Evolutionary conservation across 2,113 vertebrate genomes (phyloP).

Genomic region (Nothocercus nigrocapillus): DNA sequence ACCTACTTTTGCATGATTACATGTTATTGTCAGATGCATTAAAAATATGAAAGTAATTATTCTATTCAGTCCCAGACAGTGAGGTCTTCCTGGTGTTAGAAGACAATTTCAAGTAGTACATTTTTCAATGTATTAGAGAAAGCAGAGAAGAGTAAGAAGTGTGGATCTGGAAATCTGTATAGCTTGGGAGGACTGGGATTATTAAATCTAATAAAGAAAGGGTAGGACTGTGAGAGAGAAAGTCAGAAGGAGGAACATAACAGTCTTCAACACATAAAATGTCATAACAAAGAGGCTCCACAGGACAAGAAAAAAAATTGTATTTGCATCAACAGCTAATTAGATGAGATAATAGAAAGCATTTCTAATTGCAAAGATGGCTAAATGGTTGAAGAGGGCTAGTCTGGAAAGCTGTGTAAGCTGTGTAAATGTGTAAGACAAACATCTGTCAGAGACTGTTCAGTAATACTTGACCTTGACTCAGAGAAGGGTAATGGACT

Average conservation of each 20-base stretch:
- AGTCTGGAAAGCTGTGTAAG: background rate
- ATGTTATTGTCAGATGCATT: background rate
- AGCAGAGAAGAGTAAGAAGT: background rate
- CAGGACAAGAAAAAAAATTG: background rate
- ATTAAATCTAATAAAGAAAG: background rate
- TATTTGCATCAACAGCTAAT: background rate
- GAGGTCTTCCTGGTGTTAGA: background rate
- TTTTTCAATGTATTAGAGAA: background rate
- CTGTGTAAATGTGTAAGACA: background rate
- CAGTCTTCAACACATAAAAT: background rate
- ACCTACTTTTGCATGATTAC: background rate
- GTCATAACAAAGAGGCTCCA: background rate
- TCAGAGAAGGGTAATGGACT: background rate
- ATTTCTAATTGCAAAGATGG: background rate
- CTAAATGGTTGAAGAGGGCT: background rate
- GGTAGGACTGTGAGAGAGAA: background rate
- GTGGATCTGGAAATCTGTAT: background rate
- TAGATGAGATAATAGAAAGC: background rate
- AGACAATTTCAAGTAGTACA: background rate
- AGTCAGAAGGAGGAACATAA: background rate
- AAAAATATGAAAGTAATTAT: background rate
- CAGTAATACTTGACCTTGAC: background rate
- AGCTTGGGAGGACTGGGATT: background rate
- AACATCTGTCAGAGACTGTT: background rate
- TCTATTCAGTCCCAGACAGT: background rate